Evolutionary conservation across 2,113 vertebrate species (phyloP), one percentile per base, ranked within the genome.

Genomic region (Bubo blakistoni): DNA sequence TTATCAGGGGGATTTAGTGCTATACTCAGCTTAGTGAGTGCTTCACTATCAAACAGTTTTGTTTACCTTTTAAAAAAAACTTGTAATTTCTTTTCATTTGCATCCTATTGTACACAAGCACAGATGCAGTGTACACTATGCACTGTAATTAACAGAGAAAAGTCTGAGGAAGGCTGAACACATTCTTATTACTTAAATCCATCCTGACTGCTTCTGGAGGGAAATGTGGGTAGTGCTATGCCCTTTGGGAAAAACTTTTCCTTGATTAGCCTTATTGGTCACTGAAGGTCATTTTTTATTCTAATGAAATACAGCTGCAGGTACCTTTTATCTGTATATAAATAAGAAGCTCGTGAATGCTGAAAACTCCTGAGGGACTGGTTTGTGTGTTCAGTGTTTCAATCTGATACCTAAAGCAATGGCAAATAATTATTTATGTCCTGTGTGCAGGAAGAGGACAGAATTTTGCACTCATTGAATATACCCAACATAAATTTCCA

Each of bases 351-450:
- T 85, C 67, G 30, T 86, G 88, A 94, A 80, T 83, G 34, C 40
- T 88, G 38, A 80, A 91, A 86, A 80, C 22, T 86, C 86, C 82
- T n/a, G 26, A 69, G 72, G 47, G 81, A 55, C 42, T 82, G 15
- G 9, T 90, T 90, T 79, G 26, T 65, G 52, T 58, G 9, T 63
- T 86, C 49, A 67, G 42, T 63, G 54, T 84, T 96, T 96, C 34
- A 71, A 46, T 96, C 85, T 94, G 81, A 94, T 90, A 90, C 65
- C 72, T 90, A 52, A 92, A 95, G 88, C 72, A 94, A 92, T 46
- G 34, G 34, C 94, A 97, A 96, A 97, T 86, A 97, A 79, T 85
- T 94, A 66, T 90, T 95, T 91, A 59, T 90, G 62, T 69, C 69
- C n/a, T 80, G 8, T 42, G 8, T 67, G 49, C 30, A 80, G 73